Base-by-base conservation (phyloP, 2,113 vertebrate species). In the Engystomops pustulosus region DNA sequence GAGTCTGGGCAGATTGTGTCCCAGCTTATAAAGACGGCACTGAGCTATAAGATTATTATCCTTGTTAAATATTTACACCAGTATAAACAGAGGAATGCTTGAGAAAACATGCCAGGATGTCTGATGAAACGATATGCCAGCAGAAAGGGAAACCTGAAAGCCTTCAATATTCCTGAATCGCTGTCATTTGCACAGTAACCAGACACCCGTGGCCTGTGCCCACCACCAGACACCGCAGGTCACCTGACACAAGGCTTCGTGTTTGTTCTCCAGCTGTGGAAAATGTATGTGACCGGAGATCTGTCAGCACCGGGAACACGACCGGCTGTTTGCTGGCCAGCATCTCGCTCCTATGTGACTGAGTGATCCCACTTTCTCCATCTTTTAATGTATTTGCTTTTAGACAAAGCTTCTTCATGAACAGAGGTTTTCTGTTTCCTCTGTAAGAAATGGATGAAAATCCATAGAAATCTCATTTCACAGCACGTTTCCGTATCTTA, bases 31-130 rank as follows among this genome's bases (percentile, higher is more conserved):
- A 79, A 65, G n/a, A 45, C 49, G 17, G 76, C 20, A 51, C 36
- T 38, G 30, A 25, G 76, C 53, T 18, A 65, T 65, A 45, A 67
- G 77, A 65, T 79, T 79, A 32, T 65, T 67, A 65, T 67, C 77
- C 58, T 79, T 67, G 55, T 79, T 79, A 65, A 79, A 79, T 79
- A 67, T 79, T 79, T 65, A 65, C 77, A 45, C 55, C 15, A 11
- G 25, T 65, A 79, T 65, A 79, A 62, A 79, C 58, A 47, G 58
- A 1, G 41, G 77, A 67, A 79, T 65, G 58, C 77, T 27, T 79
- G 25, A 79, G 77, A 67, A 67, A 79, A 65, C 77, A 65, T 65
- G 23, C 77, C 36, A 30, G 44, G 53, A 32, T 79, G 38, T 79
- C 23, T 45, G 74, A 55, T 77, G 23, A 65, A 32, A 47, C 47